These are phyloP conservation scores for Crotalus adamanteus DNA, from an alignment of 2,797 vertebrate species.

Conservation along the genomic window DNA sequence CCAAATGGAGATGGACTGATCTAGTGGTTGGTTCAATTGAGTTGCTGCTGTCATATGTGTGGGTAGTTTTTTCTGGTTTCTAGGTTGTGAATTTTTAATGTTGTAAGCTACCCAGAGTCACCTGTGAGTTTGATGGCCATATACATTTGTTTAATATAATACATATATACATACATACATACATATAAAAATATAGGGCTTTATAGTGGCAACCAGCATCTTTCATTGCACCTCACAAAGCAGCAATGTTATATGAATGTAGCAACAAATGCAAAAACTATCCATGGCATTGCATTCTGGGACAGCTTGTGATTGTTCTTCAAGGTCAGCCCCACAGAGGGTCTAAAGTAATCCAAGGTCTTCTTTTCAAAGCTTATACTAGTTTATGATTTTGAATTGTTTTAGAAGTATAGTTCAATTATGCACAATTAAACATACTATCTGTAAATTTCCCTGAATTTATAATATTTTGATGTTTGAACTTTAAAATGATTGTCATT, in stretches of 20 bases:
- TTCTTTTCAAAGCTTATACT: neutral
- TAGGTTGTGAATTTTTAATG: neutral
- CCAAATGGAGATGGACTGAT: neutral
- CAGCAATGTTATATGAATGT: neutral
- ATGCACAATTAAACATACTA: neutral
- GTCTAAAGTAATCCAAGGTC: neutral
- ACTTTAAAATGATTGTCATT: neutral
- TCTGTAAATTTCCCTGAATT: neutral
- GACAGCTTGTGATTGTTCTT: neutral
- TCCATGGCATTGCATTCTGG: neutral
- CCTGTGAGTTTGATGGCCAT: neutral
- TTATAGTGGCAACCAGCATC: neutral
- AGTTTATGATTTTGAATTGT: neutral
- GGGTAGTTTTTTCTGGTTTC: neutral
- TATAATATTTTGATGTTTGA: neutral
- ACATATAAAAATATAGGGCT: neutral
- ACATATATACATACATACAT: no score
- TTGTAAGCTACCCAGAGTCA: neutral
- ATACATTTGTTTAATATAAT: neutral
- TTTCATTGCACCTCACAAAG: neutral
- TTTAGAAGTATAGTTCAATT: neutral
- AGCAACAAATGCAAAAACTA: neutral
- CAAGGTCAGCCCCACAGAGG: neutral
- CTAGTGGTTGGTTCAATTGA: neutral
- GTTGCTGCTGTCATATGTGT: neutral